Conservation (phyloP, 2,888 invertebrate genomes). For the Neelides folsomi region DNA sequence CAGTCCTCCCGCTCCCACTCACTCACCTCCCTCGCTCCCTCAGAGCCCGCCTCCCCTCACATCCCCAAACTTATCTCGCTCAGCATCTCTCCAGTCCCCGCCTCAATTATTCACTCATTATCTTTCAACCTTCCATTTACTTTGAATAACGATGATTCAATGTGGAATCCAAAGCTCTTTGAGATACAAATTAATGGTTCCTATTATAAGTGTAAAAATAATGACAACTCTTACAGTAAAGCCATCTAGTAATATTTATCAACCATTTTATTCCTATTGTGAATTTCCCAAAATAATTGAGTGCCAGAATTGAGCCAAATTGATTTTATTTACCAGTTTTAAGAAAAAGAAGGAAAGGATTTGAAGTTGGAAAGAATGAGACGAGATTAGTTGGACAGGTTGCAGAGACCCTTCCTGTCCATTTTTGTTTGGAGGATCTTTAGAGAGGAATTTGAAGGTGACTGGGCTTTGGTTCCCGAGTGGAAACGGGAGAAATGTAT, state of each 20-base stretch:
- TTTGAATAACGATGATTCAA: neutral
- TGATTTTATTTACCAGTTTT: neutral
- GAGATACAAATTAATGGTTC: too few relatives aligned
- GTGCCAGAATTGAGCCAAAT: neutral
- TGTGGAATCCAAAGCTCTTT: neutral
- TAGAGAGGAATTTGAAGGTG: neutral
- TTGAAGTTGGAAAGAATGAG: neutral
- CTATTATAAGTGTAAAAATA: too few relatives aligned
- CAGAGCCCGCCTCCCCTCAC: constrained; percentile 1
- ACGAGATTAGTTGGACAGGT: neutral
- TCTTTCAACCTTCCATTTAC: neutral
- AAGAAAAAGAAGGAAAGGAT: neutral
- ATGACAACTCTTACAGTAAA: too few relatives aligned
- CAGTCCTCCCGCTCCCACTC: constrained; percentile 2
- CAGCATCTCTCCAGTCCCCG: constrained; percentile 6
- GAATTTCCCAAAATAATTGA: too few relatives aligned
- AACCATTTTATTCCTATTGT: too few relatives aligned
- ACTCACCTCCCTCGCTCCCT: constrained; percentile 3
- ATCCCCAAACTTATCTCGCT: constrained; percentile 7
- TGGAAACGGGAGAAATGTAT: constrained; percentile 9
- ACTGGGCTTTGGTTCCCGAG: constrained; percentile 7
- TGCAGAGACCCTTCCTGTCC: neutral
- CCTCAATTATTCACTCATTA: constrained; percentile 9
- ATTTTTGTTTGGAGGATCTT: too few relatives aligned
- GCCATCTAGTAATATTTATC: too few relatives aligned